Base-by-base conservation (phyloP, 1,140 invertebrate genomes). In the Drosophila kurseongensis region DNA sequence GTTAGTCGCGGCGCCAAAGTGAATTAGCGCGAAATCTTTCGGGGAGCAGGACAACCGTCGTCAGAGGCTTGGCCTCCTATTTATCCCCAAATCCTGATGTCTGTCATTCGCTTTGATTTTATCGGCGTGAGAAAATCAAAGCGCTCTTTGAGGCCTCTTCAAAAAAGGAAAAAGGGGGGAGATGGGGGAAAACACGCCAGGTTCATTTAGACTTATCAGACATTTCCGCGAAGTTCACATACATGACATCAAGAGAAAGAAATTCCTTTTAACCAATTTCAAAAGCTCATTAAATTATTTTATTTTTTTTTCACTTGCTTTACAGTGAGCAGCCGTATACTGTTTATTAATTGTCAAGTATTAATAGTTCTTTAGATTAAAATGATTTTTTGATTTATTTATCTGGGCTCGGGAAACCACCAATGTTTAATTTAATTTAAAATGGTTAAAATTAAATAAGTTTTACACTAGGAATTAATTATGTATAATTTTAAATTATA, bases 1-100 rank as follows among this genome's bases (percentile, higher is more conserved):
- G 68, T 89, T 78, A 73, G 76, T 72, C 69, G 73, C 80, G 68
- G 73, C 80, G 68, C 66, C 55, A 89, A 69, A 89, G 65, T 80
- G 84, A 89, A 89, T 89, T 80, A 82, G 68, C 63, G 73, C 52
- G 52, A 82, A 82, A 65, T 77, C 83, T 57, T 56, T 13, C 58
- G 6, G 6, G 29, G 67, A 67, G 65, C 14, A 18, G 14, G 54
- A 35, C 38, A 45, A 54, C 66, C 68, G 62, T 23, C 68, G 62
- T 23, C 32, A 18, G 41, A 42, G 10, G 13, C 1, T 5, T 18
- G 23, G 23, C 23, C 41, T 47, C 44, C 65, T 18, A 13, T 38
- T 38, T 23, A 7, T 13, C 29, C 12, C 7, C 5, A 63, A 60
- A 60, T 60, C 50, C 16, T 9, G 27, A 57, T 71, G 32, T 71